Evolutionary conservation across 2,888 invertebrate genomes (phyloP), one percentile per base, ranked within the genome.

Genomic region (Trissolcus brochymenae): DNA sequence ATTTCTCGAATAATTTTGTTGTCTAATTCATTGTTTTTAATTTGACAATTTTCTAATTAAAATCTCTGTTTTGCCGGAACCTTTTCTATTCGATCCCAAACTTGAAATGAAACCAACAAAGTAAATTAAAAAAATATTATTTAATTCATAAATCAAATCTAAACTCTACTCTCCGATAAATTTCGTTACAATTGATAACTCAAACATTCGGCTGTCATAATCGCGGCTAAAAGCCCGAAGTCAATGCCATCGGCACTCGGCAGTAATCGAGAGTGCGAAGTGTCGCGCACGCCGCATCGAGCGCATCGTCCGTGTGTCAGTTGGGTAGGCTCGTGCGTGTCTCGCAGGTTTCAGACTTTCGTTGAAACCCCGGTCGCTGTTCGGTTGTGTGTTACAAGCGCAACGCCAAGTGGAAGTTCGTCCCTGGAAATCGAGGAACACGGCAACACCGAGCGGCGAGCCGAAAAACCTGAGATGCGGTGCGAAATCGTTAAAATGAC

Each of bases 401-500:
- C 46, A 6, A 16, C 14, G 14, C 4, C 46, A 7, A 35, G 7
- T 35, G 35, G 9, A 35, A 35, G 2, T 35, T 35, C 6, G 35
- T 11, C 35, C 35, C 35, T 35, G 35, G 35, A 35, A 9, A 35
- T 9, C 35, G 16, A 46, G 14, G 46, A n/a, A 16, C 14, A 46
- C 14, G 46, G 6, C 1, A 16, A 16, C 46, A 46, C 46, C 46
- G 46, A 46, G 46, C 46, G 46, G 16, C 6, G n/a, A 46, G 46
- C 46, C 46, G 14, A 46, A 16, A 35, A 35, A 35, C 35, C 35
- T 14, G 66, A 79, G 60, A 70, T 76, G 76, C 72, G 68, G 68
- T 59, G 59, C 59, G 75, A 78, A 66, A 78, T 78, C 71, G 72
- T 78, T 79, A 76, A 78, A 78, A 84, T 81, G 82, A 80, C 83